Evolutionary conservation across 37 sponge, comb jelly and placozoan genomes (phyloP).

Genomic region (Spongilla lacustris): DNA sequence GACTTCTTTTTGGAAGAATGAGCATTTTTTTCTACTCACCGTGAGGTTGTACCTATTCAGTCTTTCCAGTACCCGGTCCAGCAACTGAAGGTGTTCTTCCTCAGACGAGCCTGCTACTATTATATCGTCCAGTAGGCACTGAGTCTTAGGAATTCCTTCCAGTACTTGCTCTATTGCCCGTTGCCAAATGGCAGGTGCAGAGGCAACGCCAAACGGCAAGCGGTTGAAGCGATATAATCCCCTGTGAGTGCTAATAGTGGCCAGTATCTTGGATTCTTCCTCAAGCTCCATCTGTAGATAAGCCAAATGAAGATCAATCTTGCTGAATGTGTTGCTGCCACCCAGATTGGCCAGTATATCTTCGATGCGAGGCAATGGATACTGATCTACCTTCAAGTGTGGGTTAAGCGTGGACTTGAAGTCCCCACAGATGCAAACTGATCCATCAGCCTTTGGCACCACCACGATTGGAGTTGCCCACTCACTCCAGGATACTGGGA

Average conservation of each 20-base stretch:
- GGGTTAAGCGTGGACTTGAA: constrained; percentile 48
- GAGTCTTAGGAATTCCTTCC: neutral
- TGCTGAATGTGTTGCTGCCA: constrained; percentile 24
- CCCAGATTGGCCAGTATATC: constrained; percentile 31
- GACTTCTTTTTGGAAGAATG: constrained; percentile 1
- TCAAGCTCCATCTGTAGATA: neutral
- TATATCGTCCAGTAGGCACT: constrained; percentile 33
- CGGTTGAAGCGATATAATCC: constrained; percentile 10
- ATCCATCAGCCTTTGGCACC: constrained; percentile 38
- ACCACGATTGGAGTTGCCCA: constrained; percentile 32
- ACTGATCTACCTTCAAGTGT: constrained; percentile 25
- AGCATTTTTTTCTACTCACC: constrained; percentile 17
- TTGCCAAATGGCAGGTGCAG: constrained; percentile 21
- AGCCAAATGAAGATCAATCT: constrained; percentile 42
- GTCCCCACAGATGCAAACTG: constrained; percentile 43
- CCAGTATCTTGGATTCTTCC: neutral
- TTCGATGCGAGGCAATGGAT: constrained; percentile 27
- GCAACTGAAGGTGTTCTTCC: constrained; percentile 5
- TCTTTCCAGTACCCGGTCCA: neutral
- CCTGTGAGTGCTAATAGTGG: constrained; percentile 19
- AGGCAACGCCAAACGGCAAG: constrained; percentile 3
- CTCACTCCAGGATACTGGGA: too few species aligned
- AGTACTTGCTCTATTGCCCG: constrained; percentile 23
- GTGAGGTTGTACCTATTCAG: constrained; percentile 9
- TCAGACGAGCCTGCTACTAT: constrained; percentile 24